phyloP scores from a whole-genome alignment of 1,140 invertebrate genomes.

The Drosophila mayri region DNA sequence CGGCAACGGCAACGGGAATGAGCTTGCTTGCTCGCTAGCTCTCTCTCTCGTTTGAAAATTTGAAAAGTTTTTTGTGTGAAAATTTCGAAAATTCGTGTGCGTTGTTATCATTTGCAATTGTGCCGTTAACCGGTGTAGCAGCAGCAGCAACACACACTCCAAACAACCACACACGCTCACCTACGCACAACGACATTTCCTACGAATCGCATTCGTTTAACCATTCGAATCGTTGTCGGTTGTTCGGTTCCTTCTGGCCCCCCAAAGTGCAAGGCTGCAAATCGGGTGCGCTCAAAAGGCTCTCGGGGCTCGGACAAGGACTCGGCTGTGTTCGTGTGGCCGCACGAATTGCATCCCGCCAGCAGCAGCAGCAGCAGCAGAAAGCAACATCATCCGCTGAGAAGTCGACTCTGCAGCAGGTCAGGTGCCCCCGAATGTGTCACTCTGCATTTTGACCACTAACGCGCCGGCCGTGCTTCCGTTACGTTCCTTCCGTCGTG shows the following conservation, averaged over 20 bases:
- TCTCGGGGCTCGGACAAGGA: slow-evolving; percentile 22
- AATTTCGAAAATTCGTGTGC: slow-evolving; percentile 80
- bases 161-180: neutral
- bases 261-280: slow-evolving; percentile 26
- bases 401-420: slow-evolving; percentile 39
- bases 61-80: slow-evolving; percentile 82
- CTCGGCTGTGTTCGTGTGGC: slow-evolving; percentile 10
- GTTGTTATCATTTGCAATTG: slow-evolving; percentile 84
- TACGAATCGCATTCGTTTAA: slow-evolving; percentile 21
- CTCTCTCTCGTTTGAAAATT: slow-evolving; percentile 55
- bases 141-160: neutral
- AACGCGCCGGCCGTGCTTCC: slow-evolving; percentile 84
- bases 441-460: slow-evolving; percentile 84
- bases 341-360: slow-evolving; percentile 40
- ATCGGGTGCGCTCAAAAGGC: slow-evolving; percentile 64
- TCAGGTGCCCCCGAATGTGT: slow-evolving; percentile 73
- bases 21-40: slow-evolving; percentile 22
- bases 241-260: neutral
- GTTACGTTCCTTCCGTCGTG: slow-evolving; percentile 50
- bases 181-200: slow-evolving; percentile 6
- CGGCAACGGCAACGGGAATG: neutral
- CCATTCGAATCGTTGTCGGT: slow-evolving; percentile 6
- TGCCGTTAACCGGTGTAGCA: slow-evolving; percentile 78
- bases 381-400: slow-evolving; percentile 10
- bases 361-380: neutral